Percentiles rank a stretch among this genome's conserved stretches.
Evolutionary conservation across 2,113 vertebrate genomes (phyloP).

Genomic region (Rhombomys opimus): DNA sequence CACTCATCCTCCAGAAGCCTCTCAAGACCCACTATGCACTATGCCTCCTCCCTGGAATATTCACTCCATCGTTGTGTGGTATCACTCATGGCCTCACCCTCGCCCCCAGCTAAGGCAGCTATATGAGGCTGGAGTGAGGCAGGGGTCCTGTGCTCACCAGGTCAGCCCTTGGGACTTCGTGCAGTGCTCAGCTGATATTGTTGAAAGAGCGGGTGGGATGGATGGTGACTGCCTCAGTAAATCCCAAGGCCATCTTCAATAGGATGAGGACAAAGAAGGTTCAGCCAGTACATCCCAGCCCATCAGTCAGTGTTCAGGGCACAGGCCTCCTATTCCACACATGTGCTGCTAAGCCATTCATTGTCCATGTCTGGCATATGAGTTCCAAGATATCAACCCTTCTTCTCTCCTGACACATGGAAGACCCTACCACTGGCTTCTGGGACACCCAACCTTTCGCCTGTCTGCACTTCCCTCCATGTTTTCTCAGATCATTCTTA

Average conservation of each 20-base stretch:
- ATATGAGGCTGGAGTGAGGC: not conserved
- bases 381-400: no score
- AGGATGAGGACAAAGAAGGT: not conserved
- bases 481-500: not conserved
- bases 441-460: not conserved
- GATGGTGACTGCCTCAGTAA: not conserved
- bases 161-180: not conserved
- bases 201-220: not conserved
- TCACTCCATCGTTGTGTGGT: not conserved
- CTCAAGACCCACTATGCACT: not conserved
- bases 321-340: not conserved
- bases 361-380: no score
- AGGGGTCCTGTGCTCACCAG: not conserved
- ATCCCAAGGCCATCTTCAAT: not conserved
- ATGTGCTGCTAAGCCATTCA: not conserved
- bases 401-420: no score
- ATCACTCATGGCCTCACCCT: accelerated
- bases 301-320: not conserved
- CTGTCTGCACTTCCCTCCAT: not conserved
- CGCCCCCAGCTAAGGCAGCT: no score
- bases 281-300: not conserved
- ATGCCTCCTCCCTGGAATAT: not conserved
- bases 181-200: not conserved
- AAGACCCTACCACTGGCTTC: not conserved
- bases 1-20: not conserved